Evolutionary conservation across 92 coral and sea anemone species (phyloP).

Genomic region (Muricea muricata): DNA sequence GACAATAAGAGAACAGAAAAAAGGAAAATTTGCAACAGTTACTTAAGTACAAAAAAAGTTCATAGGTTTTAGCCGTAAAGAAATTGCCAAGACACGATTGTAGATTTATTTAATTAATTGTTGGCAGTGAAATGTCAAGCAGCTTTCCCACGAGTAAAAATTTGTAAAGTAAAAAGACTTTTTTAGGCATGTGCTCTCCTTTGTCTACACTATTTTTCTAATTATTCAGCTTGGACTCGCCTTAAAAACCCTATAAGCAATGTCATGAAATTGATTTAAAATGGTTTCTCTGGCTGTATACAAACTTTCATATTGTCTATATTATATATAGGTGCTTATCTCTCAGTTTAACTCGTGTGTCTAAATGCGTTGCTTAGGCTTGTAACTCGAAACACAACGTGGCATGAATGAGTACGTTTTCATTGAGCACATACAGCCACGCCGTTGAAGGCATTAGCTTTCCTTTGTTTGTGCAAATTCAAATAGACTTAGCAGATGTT

Average conservation of each 20-base stretch:
- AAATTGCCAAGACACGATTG: background rate
- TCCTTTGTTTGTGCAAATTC: conserved; percentile 99
- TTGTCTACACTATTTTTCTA: conserved; percentile 19
- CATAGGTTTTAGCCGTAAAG: background rate
- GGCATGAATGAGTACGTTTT: conserved; percentile 46
- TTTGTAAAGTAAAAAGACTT: background rate
- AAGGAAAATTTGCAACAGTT: background rate
- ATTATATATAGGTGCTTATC: conserved; percentile 24
- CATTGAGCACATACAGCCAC: conserved; percentile 97
- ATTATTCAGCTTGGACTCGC: conserved; percentile 21
- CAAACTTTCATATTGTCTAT: conserved; percentile 36
- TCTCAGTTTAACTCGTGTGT: conserved; percentile 33
- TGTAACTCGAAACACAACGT: conserved; percentile 35
- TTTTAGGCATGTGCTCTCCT: conserved; percentile 34
- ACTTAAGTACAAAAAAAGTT: background rate
- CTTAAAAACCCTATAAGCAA: background rate
- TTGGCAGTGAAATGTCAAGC: conserved; percentile 34
- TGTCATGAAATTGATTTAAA: background rate
- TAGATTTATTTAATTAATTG: background rate
- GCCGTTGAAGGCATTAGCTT: conserved; percentile 98
- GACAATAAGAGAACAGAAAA: background rate
- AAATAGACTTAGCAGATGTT: conserved; percentile 99
- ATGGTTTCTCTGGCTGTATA: background rate
- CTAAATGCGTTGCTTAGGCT: conserved; percentile 49
- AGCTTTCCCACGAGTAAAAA: background rate